These are phyloP conservation scores for Numenius phaeopus DNA, from an alignment of 2,797 vertebrate genomes.

Conservation along the genomic window DNA sequence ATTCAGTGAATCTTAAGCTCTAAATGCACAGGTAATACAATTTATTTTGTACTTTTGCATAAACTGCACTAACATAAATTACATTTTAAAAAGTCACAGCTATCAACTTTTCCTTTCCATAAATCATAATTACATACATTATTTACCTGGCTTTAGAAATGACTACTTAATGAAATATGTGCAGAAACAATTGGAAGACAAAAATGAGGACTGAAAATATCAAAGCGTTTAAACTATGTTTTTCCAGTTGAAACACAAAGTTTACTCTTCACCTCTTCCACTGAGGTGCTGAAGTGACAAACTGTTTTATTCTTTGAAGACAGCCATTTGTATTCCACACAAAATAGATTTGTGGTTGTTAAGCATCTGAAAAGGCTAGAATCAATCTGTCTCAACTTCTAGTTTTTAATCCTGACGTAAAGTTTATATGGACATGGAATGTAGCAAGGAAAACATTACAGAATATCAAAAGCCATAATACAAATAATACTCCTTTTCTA, in stretches of 20 bases:
- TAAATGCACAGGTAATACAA: not conserved
- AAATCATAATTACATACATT: not conserved
- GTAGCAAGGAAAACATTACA: not conserved
- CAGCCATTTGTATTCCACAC: not conserved
- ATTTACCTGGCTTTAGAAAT: not conserved
- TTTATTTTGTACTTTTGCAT: not conserved
- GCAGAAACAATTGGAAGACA: not conserved
- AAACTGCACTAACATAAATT: not conserved
- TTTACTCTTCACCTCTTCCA: not conserved
- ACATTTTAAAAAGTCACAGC: not conserved
- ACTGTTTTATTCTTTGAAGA: not conserved
- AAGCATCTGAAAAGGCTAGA: not conserved
- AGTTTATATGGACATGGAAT: not conserved
- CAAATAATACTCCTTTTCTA: not conserved
- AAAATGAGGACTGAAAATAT: not conserved
- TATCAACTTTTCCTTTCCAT: not conserved
- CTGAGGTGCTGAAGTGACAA: not conserved
- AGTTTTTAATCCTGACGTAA: not conserved
- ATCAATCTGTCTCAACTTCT: not conserved
- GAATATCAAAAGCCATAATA: not conserved
- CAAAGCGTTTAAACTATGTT: not conserved
- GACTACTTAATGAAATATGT: not conserved
- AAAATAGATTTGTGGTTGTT: not conserved
- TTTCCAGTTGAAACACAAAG: not conserved
- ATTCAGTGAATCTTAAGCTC: not conserved